These are phyloP conservation scores for Elysia chlorotica DNA, from an alignment of 1,140 invertebrate genomes.

Conservation along the genomic window DNA sequence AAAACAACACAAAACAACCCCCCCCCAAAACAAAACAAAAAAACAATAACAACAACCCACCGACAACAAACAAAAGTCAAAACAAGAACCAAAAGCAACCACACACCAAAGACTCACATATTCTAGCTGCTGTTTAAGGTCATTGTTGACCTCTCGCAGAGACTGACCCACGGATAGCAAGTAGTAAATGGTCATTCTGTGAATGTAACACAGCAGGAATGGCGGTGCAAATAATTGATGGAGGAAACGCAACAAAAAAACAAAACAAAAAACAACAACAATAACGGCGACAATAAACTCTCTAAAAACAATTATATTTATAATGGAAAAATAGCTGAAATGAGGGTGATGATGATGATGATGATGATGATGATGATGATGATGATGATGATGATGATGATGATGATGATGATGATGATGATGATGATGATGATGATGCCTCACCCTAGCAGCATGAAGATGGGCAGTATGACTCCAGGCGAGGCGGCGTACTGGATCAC, in stretches of 20 bases:
- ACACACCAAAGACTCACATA: conserved; percentile 51
- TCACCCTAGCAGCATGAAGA: conserved; percentile 83
- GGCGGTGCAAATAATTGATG: neutral
- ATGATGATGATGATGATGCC: conserved; percentile 16
- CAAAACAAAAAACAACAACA: too few species aligned
- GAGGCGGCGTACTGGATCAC: conserved; percentile 85
- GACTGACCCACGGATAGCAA: conserved; percentile 87
- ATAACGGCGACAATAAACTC: too few species aligned
- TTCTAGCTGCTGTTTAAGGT: conserved; percentile 75
- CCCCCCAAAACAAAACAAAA: too few species aligned
- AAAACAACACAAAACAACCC: too few species aligned
- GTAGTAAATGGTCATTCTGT: conserved; percentile 89
- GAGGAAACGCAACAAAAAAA: too few species aligned
- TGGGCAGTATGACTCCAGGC: conserved; percentile 91
- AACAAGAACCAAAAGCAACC: too few species aligned
- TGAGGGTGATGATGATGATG: conserved; percentile 1
- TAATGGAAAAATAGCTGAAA: neutral
- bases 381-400: conserved; percentile 12
- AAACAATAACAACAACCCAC: too few species aligned
- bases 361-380: conserved; percentile 10
- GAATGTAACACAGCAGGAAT: neutral
- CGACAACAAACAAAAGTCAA: too few species aligned
- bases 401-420: conserved; percentile 6
- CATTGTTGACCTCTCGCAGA: conserved; percentile 89
- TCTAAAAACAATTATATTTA: neutral